Evolutionary conservation across 53 echinoderm and acorn worm genomes (phyloP).

Genomic region (Stichopus horrens): DNA sequence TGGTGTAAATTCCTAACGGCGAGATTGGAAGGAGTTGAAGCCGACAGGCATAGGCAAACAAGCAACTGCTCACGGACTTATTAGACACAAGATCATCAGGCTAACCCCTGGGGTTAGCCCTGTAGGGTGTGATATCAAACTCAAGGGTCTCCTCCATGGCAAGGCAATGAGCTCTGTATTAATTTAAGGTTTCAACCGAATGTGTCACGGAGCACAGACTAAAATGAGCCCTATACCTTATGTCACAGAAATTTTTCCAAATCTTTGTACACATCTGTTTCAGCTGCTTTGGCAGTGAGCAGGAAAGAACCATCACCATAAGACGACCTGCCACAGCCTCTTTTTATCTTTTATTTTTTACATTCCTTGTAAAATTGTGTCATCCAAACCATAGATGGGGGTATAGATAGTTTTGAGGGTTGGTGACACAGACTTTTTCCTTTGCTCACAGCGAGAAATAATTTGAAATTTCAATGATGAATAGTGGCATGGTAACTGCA

Average conservation of each 20-base stretch:
- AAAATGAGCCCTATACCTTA: no score
- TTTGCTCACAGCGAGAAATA: no score
- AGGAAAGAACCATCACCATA: no score
- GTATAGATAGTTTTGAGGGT: no score
- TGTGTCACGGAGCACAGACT: no score
- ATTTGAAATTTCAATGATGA: no score
- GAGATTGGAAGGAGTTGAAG: constrained; percentile 31
- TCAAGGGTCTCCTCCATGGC: background rate
- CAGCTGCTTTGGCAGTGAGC: background rate
- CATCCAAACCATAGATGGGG: no score
- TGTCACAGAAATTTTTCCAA: background rate
- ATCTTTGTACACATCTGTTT: background rate
- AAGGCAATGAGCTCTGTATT: constrained; percentile 4
- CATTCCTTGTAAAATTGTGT: no score
- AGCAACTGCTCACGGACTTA: constrained; percentile 35
- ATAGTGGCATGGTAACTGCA: no score
- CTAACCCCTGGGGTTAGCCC: constrained; percentile 16
- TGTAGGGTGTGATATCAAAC: constrained; percentile 14
- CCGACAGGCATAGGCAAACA: constrained; percentile 41
- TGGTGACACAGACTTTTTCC: no score
- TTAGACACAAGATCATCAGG: constrained; percentile 27
- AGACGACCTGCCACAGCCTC: no score
- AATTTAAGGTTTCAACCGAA: constrained; percentile 1
- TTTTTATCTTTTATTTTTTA: no score
- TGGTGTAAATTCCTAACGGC: constrained; percentile 28